These are phyloP conservation scores for Cyphomyrmex costatus DNA, from an alignment of 1,140 invertebrate genomes.

Conservation along the genomic window DNA sequence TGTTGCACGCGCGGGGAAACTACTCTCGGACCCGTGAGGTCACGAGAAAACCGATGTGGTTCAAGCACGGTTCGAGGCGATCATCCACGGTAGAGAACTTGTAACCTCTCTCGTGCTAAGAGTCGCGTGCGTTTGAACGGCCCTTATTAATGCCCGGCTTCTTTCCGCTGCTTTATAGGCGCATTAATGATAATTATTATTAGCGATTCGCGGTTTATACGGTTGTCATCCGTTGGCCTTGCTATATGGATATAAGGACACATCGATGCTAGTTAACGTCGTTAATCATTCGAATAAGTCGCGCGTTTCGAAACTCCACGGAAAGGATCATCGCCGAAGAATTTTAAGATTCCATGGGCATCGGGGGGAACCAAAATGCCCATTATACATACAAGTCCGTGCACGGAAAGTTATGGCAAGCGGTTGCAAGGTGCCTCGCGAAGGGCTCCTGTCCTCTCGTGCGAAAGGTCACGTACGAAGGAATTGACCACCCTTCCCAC, in stretches of 20 bases:
- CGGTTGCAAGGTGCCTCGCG: conserved; percentile 48
- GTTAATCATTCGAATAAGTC: conserved; percentile 40
- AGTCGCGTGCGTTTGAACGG: conserved; percentile 58
- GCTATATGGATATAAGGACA: conserved; percentile 26
- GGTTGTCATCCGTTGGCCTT: conserved; percentile 9
- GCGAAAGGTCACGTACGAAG: conserved; percentile 75
- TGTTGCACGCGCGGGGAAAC: conserved; percentile 42
- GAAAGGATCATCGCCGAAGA: conserved; percentile 37
- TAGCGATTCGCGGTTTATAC: conserved; percentile 23
- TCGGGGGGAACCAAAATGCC: conserved; percentile 58
- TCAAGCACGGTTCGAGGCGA: conserved; percentile 49
- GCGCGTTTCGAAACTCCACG: not conserved
- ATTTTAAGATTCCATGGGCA: conserved; percentile 61
- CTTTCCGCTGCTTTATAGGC: conserved; percentile 47
- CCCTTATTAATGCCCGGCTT: conserved; percentile 51
- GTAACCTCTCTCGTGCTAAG: conserved; percentile 59
- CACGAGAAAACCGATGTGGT: conserved; percentile 68
- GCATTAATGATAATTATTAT: conserved; percentile 61
- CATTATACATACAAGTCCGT: conserved; percentile 65
- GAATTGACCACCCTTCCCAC: conserved; percentile 59
- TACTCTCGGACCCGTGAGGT: conserved; percentile 28
- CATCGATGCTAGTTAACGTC: conserved; percentile 19
- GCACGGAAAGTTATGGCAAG: conserved; percentile 75
- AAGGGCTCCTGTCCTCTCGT: conserved; percentile 73
- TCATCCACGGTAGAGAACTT: conserved; percentile 37